Evolutionary conservation across 1,140 invertebrate genomes (phyloP), one percentile per base, ranked within the genome.

Genomic region (Philotrypesis tridentata): DNA sequence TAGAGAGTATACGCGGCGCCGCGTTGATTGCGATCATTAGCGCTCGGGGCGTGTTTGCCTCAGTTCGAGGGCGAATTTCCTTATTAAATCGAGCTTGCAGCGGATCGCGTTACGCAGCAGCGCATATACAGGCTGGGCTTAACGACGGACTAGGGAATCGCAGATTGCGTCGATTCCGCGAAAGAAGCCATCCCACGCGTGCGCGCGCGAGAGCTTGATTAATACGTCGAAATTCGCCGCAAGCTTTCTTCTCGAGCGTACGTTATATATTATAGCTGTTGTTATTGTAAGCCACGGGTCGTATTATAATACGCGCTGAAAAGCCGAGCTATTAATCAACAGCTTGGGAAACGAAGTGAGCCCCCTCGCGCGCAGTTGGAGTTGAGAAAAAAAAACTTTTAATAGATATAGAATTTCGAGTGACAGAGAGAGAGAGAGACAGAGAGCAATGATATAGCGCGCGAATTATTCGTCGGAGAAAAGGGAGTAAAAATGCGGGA

Each of bases 11-110:
- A 14, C 9, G 12, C 40, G 40, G 31, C 25, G 75, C 55, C 61
- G 48, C 12, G 61, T 61, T 81, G 79, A 81, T 81, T 81, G 79
- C 72, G 72, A 81, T 81, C 72, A 43, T 81, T 81, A 81, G 73
- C 72, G 40, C 27, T 7, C 23, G 23, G 27, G 23, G 61, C 61
- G 14, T 80, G 71, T 80, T 80, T 80, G 79, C 79, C n/a, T 25
- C 37, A 9, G 14, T 65, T 29, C 55, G 23, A 11, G 48, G 17
- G 8, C 68, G 79, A 67, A 33, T 80, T 74, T 81, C 72, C 79
- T 75, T 81, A 81, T 81, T 75, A 81, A 81, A 81, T 81, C 63
- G 79, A 81, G 63, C 33, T 61, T n/a, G 68, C 79, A 14, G 40
- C 55, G 21, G 43, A 74, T 67, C 68, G 78, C 31, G 67, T 80